Evolutionary conservation across 1,140 invertebrate genomes (phyloP).

Genomic region (Odontomachus brunneus): DNA sequence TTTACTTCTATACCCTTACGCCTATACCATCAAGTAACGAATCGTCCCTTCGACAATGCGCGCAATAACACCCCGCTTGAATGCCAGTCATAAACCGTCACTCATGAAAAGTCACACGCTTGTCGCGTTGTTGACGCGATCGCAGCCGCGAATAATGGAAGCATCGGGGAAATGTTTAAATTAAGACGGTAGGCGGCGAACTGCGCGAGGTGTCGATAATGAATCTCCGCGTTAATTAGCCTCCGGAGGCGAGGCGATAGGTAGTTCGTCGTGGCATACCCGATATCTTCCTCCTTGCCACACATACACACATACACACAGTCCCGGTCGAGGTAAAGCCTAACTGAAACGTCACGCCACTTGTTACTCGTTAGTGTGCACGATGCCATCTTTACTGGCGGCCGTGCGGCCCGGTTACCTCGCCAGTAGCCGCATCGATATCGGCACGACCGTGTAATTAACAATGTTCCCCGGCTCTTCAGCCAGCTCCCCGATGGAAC

Average conservation of each 20-base stretch:
- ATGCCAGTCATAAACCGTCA: background rate
- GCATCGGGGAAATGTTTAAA: conserved; percentile 69
- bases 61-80: no score
- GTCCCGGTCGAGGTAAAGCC: conserved; percentile 75
- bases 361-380: conserved; percentile 84
- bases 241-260: conserved; percentile 78
- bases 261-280: conserved; percentile 81
- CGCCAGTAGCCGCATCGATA: conserved; percentile 77
- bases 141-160: conserved; percentile 23
- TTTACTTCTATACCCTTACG: no score
- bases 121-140: background rate
- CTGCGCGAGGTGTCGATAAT: conserved; percentile 82
- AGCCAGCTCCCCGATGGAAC: conserved; percentile 27
- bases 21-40: no score
- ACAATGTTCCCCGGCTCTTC: conserved; percentile 73
- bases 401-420: conserved; percentile 75
- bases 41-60: no score
- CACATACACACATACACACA: no score
- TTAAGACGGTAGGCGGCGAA: conserved; percentile 77
- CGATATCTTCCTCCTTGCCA: conserved; percentile 75
- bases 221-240: conserved; percentile 83
- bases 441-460: conserved; percentile 79
- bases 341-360: conserved; percentile 84
- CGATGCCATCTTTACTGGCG: conserved; percentile 82
- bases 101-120: background rate